Evolutionary conservation across 2,113 vertebrate species (phyloP).

Genomic region (Pseudolaguvia tuberculata): DNA sequence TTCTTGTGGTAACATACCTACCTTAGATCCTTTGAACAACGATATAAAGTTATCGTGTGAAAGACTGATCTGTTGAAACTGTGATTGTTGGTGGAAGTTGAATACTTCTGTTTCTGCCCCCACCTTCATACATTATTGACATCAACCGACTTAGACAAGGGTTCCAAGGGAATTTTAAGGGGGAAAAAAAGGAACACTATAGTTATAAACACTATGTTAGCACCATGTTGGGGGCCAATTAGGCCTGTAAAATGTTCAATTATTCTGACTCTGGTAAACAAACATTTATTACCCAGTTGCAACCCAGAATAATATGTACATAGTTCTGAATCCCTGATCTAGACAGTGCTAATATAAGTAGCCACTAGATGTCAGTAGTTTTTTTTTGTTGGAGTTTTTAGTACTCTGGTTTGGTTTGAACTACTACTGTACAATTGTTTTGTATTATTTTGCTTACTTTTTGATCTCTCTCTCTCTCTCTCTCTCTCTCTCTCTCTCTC

Average conservation of each 20-base stretch:
- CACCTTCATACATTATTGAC: no score
- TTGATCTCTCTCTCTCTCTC: not conserved
- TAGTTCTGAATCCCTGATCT: not conserved
- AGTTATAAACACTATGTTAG: not conserved
- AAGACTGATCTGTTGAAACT: no score
- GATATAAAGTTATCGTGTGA: no score
- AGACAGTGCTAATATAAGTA: not conserved
- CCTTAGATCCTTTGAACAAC: no score
- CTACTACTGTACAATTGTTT: not conserved
- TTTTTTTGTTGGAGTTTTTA: not conserved
- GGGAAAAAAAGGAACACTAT: no score
- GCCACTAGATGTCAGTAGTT: constrained; percentile 44
- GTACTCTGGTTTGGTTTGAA: not conserved
- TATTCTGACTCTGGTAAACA: not conserved
- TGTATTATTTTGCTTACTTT: not conserved
- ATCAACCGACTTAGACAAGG: no score
- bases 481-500: not conserved
- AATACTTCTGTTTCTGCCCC: no score
- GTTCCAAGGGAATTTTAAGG: no score
- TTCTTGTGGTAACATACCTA: no score
- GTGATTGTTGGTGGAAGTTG: no score
- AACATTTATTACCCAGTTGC: not conserved
- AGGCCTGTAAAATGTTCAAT: not conserved
- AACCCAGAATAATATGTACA: not conserved
- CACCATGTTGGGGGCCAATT: not conserved